Percentiles rank a stretch among this genome's conserved stretches.
Evolutionary conservation across 2,888 invertebrate species (phyloP).

Genomic region (Pachliopta kotzebuea): DNA sequence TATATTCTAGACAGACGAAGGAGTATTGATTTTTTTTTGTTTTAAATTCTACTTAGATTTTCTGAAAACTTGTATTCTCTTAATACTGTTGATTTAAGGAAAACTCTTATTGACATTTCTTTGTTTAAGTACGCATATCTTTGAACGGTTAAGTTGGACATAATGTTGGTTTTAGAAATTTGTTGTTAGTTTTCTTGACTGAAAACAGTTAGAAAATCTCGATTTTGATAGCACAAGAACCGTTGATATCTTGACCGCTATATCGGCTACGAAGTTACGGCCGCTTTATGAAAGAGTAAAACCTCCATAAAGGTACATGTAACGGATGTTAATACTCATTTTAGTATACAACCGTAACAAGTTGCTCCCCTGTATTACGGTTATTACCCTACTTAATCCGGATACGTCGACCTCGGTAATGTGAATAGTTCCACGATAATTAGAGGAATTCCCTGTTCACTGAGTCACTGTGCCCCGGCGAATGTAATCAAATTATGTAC

Average conservation of each 20-base stretch:
- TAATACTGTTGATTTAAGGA: not conserved
- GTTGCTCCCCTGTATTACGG: slow-evolving; percentile 31
- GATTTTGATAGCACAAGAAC: not conserved
- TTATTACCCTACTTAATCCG: slow-evolving; percentile 35
- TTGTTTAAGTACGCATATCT: too few species aligned
- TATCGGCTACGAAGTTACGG: not conserved
- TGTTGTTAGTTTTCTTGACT: too few species aligned
- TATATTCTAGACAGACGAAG: slow-evolving; percentile 52
- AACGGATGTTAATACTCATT: slow-evolving; percentile 3
- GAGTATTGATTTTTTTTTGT: slow-evolving; percentile 34
- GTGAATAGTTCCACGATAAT: slow-evolving; percentile 36
- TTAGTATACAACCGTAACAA: slow-evolving; percentile 16
- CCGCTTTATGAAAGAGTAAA: not conserved
- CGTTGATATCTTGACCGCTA: not conserved
- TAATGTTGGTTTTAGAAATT: too few species aligned
- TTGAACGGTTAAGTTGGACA: too few species aligned
- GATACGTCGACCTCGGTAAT: slow-evolving; percentile 36
- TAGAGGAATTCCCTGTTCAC: slow-evolving; percentile 35
- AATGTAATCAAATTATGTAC: slow-evolving; percentile 36
- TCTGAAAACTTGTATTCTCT: not conserved
- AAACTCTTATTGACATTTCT: too few species aligned
- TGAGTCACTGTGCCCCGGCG: slow-evolving; percentile 38
- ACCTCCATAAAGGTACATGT: slow-evolving; percentile 14
- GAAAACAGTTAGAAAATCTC: too few species aligned
- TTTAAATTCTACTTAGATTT: slow-evolving; percentile 24